Base-by-base conservation (phyloP, 2,888 invertebrate species). In the Gymnoscelis rufifasciata region DNA sequence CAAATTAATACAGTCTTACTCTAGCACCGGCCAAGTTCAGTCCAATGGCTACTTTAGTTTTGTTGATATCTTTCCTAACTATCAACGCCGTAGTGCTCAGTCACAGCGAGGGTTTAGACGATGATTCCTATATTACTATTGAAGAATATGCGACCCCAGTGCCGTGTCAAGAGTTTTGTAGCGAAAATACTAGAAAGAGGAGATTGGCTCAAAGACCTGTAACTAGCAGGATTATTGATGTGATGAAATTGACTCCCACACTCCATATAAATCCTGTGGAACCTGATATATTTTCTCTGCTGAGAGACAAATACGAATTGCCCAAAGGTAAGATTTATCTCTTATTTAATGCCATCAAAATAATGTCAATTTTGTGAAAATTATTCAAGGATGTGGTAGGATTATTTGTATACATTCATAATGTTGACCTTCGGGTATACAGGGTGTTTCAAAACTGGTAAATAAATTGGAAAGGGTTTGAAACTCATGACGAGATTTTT, bases 281-380 rank as follows among this genome's bases (percentile, higher is more conserved):
- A 47, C 66, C 68, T 0, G 82, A 83, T 43, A 51, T 77, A 37
- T 65, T 83, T 31, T 60, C 71, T 0, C 54, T 79, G 36, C 52
- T 82, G 27, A 67, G 70, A 47, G 83, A 84, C 47, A 60, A 74
- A 51, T 84, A 82, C 51, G 74, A 78, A 39, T 58, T 84, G 33
- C 84, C 84, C 10, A 75, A 76, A 70, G 83, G 84, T 79, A 58
- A 66, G 75, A 59, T 43, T 35, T 19, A n/a, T n/a, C n/a, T n/a
- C n/a, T n/a, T n/a, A n/a, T n/a, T n/a, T n/a, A n/a, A n/a, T n/a
- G n/a, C n/a, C n/a, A n/a, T n/a, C n/a, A n/a, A n/a, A n/a, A 19
- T 19, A 19, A 19, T 19, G 19, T 19, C 19, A n/a, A n/a, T n/a
- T n/a, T n/a, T n/a, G n/a, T n/a, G n/a, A n/a, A n/a, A n/a, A n/a